Evolutionary conservation across 2,113 vertebrate species (phyloP), one percentile per base, ranked within the genome.

Genomic region (Crotalus helleri): DNA sequence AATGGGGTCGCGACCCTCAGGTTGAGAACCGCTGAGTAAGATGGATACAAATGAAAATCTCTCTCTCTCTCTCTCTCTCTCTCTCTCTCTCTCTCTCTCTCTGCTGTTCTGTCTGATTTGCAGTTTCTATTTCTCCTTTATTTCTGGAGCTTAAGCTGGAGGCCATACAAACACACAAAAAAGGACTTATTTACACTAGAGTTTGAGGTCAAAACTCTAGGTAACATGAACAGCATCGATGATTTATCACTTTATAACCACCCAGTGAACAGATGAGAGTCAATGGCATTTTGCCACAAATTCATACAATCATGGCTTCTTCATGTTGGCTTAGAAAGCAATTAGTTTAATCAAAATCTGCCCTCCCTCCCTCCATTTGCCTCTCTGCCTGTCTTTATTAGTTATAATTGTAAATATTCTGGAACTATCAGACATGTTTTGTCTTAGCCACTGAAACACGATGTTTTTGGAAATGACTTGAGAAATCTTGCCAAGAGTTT

Each of bases 261-360:
- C 24, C 88, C 90, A 44, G 54, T 88, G 93, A 95, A 39, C 90
- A 95, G 95, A 93, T 93, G 93, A 92, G 88, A 93, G 94, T 94
- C 95, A 94, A 39, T 17, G 86, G 92, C 93, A 74, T 90, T 95
- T 93, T 95, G 95, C 93, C 94, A 96, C 91, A 91, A 91, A 94
- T 96, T 93, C 74, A 94, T 26, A 15, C 85, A 93, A n/a, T 93
- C 64, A 0, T 94, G 58, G 92, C 90, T 96, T 96, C 95, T 95
- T 95, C 95, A 94, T 96, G n/a, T 96, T 95, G 95, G 97, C 94
- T 97, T 93, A 86, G 94, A 97, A 96, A 95, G 91, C 94, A 96
- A 97, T 96, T 96, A 96, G 33, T 95, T 97, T 97, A 96, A 97
- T 97, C 97, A 97, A 97, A 97, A 94, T 97, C 96, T 96, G 95